Percentiles rank a stretch among this genome's conserved stretches.
These are phyloP conservation scores for Bombyx mandarina DNA, from an alignment of 1,140 invertebrate species.

Conservation along the genomic window DNA sequence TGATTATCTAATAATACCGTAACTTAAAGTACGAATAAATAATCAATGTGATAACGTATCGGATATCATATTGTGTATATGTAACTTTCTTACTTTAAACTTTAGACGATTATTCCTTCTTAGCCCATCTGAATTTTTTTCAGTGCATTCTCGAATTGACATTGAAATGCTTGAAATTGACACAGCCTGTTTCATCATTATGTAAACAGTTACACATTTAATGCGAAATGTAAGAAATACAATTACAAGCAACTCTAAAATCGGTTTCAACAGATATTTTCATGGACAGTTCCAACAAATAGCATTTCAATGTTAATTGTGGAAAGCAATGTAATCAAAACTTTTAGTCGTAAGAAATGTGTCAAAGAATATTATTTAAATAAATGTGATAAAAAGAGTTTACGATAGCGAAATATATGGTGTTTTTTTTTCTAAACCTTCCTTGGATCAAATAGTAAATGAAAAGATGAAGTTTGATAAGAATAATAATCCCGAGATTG, in stretches of 20 bases:
- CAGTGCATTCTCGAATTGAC: conserved; percentile 20
- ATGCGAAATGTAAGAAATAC: no score
- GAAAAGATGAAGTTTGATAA: no score
- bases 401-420: conserved; percentile 63
- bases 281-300: not conserved
- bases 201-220: no score
- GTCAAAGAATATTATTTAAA: conserved; percentile 68
- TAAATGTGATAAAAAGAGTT: conserved; percentile 70
- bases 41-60: conserved; percentile 36
- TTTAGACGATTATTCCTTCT: conserved; percentile 26
- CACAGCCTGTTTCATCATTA: no score
- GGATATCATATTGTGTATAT: conserved; percentile 22
- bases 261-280: no score
- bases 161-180: conserved; percentile 5
- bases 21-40: conserved; percentile 6
- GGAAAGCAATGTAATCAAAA: conserved; percentile 39
- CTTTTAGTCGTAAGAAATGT: conserved; percentile 61
- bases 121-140: conserved; percentile 19
- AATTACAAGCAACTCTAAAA: no score
- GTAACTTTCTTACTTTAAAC: conserved; percentile 36
- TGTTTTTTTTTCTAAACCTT: no score
- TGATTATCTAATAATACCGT: conserved; percentile 7
- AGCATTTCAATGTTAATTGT: not conserved
- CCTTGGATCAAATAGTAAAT: no score
- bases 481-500: no score